phyloP scores from a whole-genome alignment of 2,113 vertebrate genomes.

The Brachyistius frenatus region DNA sequence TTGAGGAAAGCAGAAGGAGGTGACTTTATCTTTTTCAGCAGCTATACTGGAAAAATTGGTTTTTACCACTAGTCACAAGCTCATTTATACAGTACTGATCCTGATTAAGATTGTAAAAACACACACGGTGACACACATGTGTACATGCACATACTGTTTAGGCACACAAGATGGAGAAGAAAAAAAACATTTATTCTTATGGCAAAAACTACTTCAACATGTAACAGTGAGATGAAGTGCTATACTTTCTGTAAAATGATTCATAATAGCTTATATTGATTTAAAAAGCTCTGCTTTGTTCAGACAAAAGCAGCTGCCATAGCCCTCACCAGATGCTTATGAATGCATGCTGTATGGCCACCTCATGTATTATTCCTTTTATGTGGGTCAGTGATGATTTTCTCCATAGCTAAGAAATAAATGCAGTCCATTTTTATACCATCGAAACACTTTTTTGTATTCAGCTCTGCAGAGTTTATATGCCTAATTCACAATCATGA shows the following conservation, averaged over 20 bases:
- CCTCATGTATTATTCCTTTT: conserved; percentile 63
- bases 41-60: conserved; percentile 54
- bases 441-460: conserved; percentile 52
- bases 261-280: conserved; percentile 87
- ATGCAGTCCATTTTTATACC: conserved; percentile 56
- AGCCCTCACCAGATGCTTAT: conserved; percentile 66
- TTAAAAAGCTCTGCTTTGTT: conserved; percentile 86
- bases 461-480: conserved; percentile 36
- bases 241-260: conserved; percentile 77
- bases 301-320: conserved; percentile 61
- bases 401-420: conserved; percentile 48
- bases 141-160: conserved; percentile 60
- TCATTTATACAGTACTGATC: conserved; percentile 58
- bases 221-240: conserved; percentile 72
- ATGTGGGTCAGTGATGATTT: conserved; percentile 57
- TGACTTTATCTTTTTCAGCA: conserved; percentile 70
- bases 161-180: conserved; percentile 26
- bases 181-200: conserved; percentile 23
- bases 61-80: conserved; percentile 53
- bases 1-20: conserved; percentile 60
- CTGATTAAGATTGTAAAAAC: conserved; percentile 75
- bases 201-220: conserved; percentile 62
- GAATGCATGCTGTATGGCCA: conserved; percentile 65
- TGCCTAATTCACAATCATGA: conserved; percentile 21
- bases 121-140: conserved; percentile 45